A percentile compares a stretch with the other conserved stretches of the same genome.
Conservation (phyloP, 2,797 vertebrate species). For the Pangasius larnaudii region DNA sequence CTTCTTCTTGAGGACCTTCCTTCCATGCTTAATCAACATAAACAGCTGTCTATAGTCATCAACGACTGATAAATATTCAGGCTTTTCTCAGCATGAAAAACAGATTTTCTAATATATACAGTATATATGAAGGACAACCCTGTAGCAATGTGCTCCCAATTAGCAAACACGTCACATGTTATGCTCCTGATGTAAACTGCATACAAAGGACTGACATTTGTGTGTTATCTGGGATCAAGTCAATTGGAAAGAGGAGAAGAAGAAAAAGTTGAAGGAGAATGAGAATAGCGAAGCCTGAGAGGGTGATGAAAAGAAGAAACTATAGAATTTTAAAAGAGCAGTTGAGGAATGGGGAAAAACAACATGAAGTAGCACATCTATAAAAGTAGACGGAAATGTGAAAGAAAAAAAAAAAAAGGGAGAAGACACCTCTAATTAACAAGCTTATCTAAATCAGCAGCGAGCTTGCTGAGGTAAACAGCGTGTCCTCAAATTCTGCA, state of each 20-base stretch:
- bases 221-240: background rate
- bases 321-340: background rate
- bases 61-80: background rate
- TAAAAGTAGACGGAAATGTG: constrained; percentile 27
- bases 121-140: no score
- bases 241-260: background rate
- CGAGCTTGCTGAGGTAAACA: constrained; percentile 44
- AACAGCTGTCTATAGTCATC: background rate
- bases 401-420: constrained; percentile 26
- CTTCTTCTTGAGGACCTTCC: no score
- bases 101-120: no score
- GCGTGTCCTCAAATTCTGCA: constrained; percentile 40
- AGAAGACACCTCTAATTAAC: constrained; percentile 38
- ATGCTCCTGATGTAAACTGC: background rate
- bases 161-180: background rate
- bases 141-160: no score
- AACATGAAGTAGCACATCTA: constrained; percentile 10
- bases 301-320: background rate
- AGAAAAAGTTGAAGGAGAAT: background rate
- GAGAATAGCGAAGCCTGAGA: background rate
- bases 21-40: no score
- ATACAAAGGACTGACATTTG: background rate
- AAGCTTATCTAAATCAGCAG: constrained; percentile 45
- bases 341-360: background rate
- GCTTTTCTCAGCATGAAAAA: no score